Base-by-base conservation (phyloP, 2,888 invertebrate genomes). In the Nemapogon koenigi region DNA sequence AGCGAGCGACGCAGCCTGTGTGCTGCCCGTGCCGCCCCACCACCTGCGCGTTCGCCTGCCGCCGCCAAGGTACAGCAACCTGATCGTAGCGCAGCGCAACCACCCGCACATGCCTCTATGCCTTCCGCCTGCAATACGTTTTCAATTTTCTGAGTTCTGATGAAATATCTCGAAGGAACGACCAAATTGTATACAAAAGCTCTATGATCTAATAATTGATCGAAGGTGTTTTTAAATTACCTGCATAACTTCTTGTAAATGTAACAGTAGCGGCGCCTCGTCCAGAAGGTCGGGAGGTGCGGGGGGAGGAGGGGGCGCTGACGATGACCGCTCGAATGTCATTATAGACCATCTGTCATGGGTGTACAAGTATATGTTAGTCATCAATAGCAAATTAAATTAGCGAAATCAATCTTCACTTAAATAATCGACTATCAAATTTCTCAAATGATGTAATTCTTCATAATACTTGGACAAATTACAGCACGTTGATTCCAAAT, bases 271-370 rank as follows among this genome's bases (percentile, higher is more conserved):
- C 4, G 88, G 82, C 49, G 84, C 85, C 60, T 79, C 76, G 2
- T 68, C 83, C 15, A 65, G 38, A 41, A 67, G 43, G 47, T 75
- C 79, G 10, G 69, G 78, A 40, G 64, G 81, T 49, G 59, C 81
- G 4, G 83, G 83, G 51, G 82, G 82, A 2, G 81, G 82, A 29
- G 81, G 81, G 13, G 83, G 80, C 1, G 84, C 83, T 4, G 86
- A 78, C 51, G 89, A 71, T 0, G 89, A 81, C 40, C 91, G 83
- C 63, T 92, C 91, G 59, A 93, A 95, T 4, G 94, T 92, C 92
- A 96, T 92, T 49, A 97, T 92, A 56, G 95, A 94, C 97, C 97
- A 97, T 50, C 88, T 87, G 61, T n/a, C n/a, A 14, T 22, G 22
- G 10, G 10, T 11, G n/a, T 14, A 27, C 11, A 27, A 4, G 28